Percentiles rank a stretch among this genome's conserved stretches.
These are phyloP conservation scores for Xylophagus ater DNA, from an alignment of 2,888 invertebrate genomes.

Conservation along the genomic window DNA sequence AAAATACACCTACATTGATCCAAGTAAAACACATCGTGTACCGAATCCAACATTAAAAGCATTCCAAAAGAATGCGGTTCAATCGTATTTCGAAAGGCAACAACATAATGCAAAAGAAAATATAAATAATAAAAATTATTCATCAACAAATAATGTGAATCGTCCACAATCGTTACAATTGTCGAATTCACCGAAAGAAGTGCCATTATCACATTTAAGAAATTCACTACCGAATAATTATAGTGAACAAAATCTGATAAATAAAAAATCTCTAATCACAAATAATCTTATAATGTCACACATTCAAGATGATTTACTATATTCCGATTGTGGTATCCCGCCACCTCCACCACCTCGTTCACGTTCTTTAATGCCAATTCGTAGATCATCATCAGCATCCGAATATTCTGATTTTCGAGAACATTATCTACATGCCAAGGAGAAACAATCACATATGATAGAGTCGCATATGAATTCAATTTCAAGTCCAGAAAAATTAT, in stretches of 20 bases:
- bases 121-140: slow-evolving; percentile 16
- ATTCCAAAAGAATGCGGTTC: slow-evolving; percentile 69
- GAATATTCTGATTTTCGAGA: slow-evolving; percentile 48
- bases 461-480: slow-evolving; percentile 21
- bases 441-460: slow-evolving; percentile 20
- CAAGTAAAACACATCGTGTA: slow-evolving; percentile 59
- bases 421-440: slow-evolving; percentile 24
- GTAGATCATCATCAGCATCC: slow-evolving; percentile 56
- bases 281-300: slow-evolving; percentile 8
- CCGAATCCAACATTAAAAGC: slow-evolving; percentile 65
- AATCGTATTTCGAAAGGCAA: slow-evolving; percentile 70
- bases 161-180: slow-evolving; percentile 33
- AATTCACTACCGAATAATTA: slow-evolving; percentile 32
- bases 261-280: too few species aligned
- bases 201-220: slow-evolving; percentile 23
- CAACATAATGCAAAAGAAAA: slow-evolving; percentile 34
- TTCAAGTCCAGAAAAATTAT: slow-evolving; percentile 33
- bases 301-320: slow-evolving; percentile 8
- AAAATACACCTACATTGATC: slow-evolving; percentile 58
- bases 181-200: slow-evolving; percentile 20
- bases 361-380: slow-evolving; percentile 32
- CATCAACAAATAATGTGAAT: slow-evolving; percentile 17
- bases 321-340: slow-evolving; percentile 19
- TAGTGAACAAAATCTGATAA: not conserved
- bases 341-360: slow-evolving; percentile 37